phyloP scores from a whole-genome alignment of 2,888 invertebrate genomes.

The Cancer borealis region DNA sequence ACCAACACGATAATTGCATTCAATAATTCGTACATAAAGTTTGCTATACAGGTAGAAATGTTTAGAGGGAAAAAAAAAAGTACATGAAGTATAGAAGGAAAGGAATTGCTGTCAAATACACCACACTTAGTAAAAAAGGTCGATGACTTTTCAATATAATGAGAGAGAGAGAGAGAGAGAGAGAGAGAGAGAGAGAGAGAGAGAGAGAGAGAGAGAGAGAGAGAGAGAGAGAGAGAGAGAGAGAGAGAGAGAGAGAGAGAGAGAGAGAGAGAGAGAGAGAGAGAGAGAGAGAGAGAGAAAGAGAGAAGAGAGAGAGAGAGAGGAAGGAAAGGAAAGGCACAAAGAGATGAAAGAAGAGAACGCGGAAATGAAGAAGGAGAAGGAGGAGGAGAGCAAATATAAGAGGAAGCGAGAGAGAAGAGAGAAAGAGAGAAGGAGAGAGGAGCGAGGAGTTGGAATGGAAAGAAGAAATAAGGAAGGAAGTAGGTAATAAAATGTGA shows the following conservation, averaged over 20 bases:
- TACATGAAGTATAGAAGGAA: neutral
- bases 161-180: neutral
- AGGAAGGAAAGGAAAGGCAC: neutral
- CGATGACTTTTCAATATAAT: neutral
- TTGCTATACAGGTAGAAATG: no score
- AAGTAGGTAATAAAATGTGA: neutral
- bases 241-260: neutral
- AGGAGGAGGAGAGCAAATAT: neutral
- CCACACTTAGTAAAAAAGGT: no score
- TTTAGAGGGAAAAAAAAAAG: no score
- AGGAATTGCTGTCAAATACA: neutral
- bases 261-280: neutral
- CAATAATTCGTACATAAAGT: no score
- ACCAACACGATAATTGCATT: no score
- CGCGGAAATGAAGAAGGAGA: neutral
- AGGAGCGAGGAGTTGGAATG: constrained; percentile 11
- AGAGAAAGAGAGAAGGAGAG: constrained; percentile 36
- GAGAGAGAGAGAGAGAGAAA: neutral
- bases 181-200: neutral
- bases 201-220: neutral
- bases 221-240: neutral
- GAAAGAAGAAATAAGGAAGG: neutral
- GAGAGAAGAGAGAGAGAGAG: neutral
- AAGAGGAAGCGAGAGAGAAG: neutral
- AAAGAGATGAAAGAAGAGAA: neutral